A percentile compares a stretch with the other conserved stretches of the same genome.
These are phyloP conservation scores for Lumbricus terrestris DNA, from an alignment of 2,888 invertebrate species.

Conservation along the genomic window DNA sequence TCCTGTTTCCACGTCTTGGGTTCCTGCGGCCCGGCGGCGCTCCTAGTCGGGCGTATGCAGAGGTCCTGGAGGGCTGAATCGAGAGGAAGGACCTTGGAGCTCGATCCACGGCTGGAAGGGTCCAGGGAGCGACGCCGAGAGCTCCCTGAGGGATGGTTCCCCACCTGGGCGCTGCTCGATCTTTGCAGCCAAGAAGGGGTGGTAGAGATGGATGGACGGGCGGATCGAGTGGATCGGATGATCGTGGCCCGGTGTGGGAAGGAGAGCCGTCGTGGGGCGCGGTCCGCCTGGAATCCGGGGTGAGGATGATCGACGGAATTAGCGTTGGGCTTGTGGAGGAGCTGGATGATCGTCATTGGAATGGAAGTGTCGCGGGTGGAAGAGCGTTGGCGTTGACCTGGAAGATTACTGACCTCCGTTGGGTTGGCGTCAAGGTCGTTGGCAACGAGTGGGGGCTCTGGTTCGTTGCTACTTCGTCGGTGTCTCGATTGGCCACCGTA, in stretches of 20 bases:
- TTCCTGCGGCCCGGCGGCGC: not conserved
- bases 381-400: not conserved
- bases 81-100: not conserved
- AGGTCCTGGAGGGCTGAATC: not conserved
- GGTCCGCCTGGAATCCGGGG: not conserved
- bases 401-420: not conserved
- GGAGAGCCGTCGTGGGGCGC: not conserved
- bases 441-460: not conserved
- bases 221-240: not conserved
- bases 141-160: not conserved
- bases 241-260: not conserved
- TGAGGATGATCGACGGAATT: not conserved
- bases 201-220: not conserved
- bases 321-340: not conserved
- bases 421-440: not conserved
- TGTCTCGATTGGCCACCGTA: not conserved
- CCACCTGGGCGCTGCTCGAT: not conserved
- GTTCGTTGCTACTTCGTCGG: not conserved
- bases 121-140: not conserved
- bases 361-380: not conserved
- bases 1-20: not conserved
- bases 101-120: not conserved
- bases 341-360: not conserved
- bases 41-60: not conserved
- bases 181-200: not conserved